A percentile compares a stretch with the other conserved stretches of the same genome.
These are phyloP conservation scores for Diplosoma virens DNA, from an alignment of 23 tunicate genomes.

Conservation along the genomic window DNA sequence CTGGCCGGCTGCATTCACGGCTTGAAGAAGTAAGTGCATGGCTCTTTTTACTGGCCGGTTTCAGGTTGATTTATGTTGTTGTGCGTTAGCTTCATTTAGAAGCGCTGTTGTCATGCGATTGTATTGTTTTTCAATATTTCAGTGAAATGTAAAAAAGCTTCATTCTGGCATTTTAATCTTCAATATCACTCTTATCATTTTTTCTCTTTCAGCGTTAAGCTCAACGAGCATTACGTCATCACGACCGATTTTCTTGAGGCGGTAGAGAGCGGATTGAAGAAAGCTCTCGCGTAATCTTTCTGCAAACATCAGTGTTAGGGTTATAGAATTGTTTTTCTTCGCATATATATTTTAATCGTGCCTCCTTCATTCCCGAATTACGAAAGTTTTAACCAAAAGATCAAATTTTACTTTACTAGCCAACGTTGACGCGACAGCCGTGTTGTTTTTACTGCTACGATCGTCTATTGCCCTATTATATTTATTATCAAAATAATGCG, in stretches of 20 bases:
- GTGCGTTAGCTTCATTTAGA: not conserved
- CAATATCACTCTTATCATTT: not conserved
- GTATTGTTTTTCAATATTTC: not conserved
- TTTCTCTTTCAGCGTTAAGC: conserved; percentile 59
- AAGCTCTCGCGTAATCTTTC: conserved; percentile 32
- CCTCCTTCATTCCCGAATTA: too few species aligned
- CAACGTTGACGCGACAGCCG: too few species aligned
- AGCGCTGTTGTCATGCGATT: not conserved
- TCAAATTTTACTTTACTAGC: too few species aligned
- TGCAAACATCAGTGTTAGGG: not conserved
- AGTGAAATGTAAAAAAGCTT: not conserved
- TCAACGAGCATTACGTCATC: conserved; percentile 92
- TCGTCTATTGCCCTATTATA: too few species aligned
- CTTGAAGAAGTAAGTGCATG: conserved; percentile 61
- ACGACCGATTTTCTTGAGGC: conserved; percentile 88
- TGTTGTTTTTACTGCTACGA: too few species aligned
- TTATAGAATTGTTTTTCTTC: not conserved
- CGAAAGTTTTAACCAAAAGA: too few species aligned
- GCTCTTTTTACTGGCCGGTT: not conserved
- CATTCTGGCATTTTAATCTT: not conserved
- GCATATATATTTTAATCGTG: too few species aligned
- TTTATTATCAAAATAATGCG: too few species aligned
- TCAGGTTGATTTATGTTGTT: not conserved
- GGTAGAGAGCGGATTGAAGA: conserved; percentile 65
- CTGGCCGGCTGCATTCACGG: conserved; percentile 99